Conservation (phyloP, 1,140 invertebrate species). For the Pygmarrhopalites habei region DNA sequence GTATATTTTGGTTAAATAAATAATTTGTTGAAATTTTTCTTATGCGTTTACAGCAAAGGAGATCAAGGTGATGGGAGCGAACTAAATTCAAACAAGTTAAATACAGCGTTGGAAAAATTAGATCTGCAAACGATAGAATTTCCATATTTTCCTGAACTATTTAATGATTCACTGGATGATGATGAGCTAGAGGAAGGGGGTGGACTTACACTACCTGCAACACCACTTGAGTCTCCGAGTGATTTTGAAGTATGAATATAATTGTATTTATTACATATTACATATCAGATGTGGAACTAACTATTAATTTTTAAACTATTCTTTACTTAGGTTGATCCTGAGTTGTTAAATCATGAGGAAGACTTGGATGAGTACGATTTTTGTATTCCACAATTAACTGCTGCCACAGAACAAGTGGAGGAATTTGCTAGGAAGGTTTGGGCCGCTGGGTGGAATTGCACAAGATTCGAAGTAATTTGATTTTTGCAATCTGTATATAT, state of each 20-base stretch:
- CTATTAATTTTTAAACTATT: too few species aligned
- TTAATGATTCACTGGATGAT: slow-evolving; percentile 40
- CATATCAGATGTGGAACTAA: too few species aligned
- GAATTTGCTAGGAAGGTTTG: slow-evolving; percentile 88
- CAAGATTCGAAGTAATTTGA: too few species aligned
- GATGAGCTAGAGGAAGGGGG: slow-evolving; percentile 40
- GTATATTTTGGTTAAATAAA: too few species aligned
- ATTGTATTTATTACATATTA: not conserved
- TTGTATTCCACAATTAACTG: slow-evolving; percentile 35
- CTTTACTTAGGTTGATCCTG: slow-evolving; percentile 38
- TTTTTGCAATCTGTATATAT: too few species aligned
- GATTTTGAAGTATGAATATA: slow-evolving; percentile 29
- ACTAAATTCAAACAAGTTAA: slow-evolving; percentile 14
- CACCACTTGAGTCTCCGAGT: slow-evolving; percentile 33
- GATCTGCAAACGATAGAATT: slow-evolving; percentile 25
- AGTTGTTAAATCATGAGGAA: slow-evolving; percentile 38
- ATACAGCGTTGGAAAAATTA: slow-evolving; percentile 18
- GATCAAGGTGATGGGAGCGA: slow-evolving; percentile 9
- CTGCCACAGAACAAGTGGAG: slow-evolving; percentile 84
- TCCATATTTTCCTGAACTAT: slow-evolving; percentile 27
- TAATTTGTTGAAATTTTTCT: too few species aligned
- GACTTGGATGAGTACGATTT: slow-evolving; percentile 37
- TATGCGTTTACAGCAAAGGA: slow-evolving; percentile 7
- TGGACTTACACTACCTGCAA: slow-evolving; percentile 36
- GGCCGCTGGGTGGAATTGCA: slow-evolving; percentile 88